These are phyloP conservation scores for Harpagoxenus sublaevis DNA, from an alignment of 2,888 invertebrate species.

Conservation along the genomic window DNA sequence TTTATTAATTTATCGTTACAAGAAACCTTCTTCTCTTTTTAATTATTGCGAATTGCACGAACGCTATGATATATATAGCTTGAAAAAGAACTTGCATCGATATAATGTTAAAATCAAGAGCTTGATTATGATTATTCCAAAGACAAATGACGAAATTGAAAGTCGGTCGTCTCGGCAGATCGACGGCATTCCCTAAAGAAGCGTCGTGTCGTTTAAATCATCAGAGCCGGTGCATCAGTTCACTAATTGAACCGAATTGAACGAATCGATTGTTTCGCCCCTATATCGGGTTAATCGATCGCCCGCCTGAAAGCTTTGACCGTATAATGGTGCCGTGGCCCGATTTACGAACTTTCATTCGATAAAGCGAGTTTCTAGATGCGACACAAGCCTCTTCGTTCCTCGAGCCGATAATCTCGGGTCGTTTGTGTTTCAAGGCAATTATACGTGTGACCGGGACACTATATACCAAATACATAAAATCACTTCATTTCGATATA, in stretches of 20 bases:
- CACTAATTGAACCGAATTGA: conserved; percentile 81
- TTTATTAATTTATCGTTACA: conserved; percentile 1
- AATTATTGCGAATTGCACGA: background rate
- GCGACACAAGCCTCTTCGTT: conserved; percentile 40
- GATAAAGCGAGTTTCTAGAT: conserved; percentile 64
- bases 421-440: background rate
- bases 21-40: background rate
- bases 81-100: background rate
- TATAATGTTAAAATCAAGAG: background rate
- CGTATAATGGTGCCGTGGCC: conserved; percentile 53
- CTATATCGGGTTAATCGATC: conserved; percentile 62
- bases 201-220: conserved; percentile 22
- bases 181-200: conserved; percentile 33
- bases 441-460: conserved; percentile 13
- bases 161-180: background rate
- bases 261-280: conserved; percentile 78
- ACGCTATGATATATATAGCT: background rate
- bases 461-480: background rate
- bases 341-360: conserved; percentile 73
- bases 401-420: conserved; percentile 10
- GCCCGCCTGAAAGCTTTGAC: conserved; percentile 68
- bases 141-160: conserved; percentile 45
- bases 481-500: background rate
- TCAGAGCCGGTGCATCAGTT: conserved; percentile 67
- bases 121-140: background rate